Base-by-base conservation (phyloP, 2,888 invertebrate species). In the Dione vanillae region DNA sequence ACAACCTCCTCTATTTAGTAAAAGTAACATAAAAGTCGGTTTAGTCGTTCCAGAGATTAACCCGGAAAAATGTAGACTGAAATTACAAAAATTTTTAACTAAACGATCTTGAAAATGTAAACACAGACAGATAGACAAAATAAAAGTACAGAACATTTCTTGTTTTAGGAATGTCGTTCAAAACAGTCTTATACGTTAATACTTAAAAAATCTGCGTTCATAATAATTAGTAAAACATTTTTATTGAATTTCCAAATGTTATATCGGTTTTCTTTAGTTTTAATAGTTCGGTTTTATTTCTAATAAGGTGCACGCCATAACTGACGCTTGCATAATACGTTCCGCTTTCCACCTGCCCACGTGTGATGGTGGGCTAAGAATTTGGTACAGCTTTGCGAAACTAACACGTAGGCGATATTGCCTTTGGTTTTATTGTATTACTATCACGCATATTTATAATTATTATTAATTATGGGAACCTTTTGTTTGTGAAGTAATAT, bases 271-370 rank as follows among this genome's bases (percentile, higher is more conserved):
- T 37, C 11, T 40, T 45, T 2, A 45, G 27, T 61, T 59, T 52
- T 61, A 52, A 35, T 61, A 67, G 40, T 16, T 40, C 43, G n/a
- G 43, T 90, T 90, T 89, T 88, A 84, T 83, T 81, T 82, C 82
- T 79, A 83, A 87, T 87, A 88, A 84, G 88, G 87, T 83, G 82
- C 85, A 83, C 77, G 78, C 88, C 86, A 84, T 87, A 89, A 85
- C 79, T 80, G 84, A 81, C 71, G 72, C 79, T 91, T 91, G 87
- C 91, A 87, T 88, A 91, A 91, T 78, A 78, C 77, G 86, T 84
- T 85, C 87, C 83, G 87, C 91, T 92, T 92, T 92, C 88, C 90
- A 90, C 87, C 90, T 86, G 87, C 91, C 92, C 92, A 90, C 91
- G 86, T 78, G 75, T 71, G 77, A 77, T 82, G 80, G 91, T 91